Conservation (phyloP, 92 coral and sea anemone species). For the Virgularia gustaviana region DNA sequence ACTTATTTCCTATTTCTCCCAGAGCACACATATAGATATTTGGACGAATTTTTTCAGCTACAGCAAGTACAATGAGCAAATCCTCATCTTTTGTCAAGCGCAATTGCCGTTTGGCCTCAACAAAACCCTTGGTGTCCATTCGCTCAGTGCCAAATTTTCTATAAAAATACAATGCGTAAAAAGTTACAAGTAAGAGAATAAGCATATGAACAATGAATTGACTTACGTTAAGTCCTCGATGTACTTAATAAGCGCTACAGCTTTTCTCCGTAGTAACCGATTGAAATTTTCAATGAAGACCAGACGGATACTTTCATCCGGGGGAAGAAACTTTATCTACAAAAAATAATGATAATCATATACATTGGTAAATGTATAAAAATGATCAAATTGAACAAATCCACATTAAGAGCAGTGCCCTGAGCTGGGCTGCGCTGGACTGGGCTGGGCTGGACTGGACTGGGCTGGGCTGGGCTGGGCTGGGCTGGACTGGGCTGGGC, state of each 20-base stretch:
- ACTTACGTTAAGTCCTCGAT: constrained; percentile 95
- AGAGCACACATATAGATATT: constrained; percentile 74
- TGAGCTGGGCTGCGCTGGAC: not conserved
- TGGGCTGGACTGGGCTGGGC: not conserved
- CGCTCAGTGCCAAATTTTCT: constrained; percentile 57
- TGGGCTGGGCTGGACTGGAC: not conserved
- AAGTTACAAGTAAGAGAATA: too few relatives aligned
- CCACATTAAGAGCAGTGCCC: too few relatives aligned
- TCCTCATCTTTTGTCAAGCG: constrained; percentile 90
- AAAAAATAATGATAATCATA: not conserved
- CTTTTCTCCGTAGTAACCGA: constrained; percentile 80
- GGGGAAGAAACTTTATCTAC: constrained; percentile 75
- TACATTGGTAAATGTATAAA: too few relatives aligned
- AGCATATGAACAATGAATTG: not conserved
- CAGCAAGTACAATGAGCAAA: constrained; percentile 66
- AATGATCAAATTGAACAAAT: too few relatives aligned
- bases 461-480: not conserved
- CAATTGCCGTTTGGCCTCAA: constrained; percentile 78
- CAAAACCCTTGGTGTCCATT: constrained; percentile 63
- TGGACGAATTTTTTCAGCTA: constrained; percentile 91
- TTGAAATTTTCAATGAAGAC: constrained; percentile 70
- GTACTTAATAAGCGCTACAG: constrained; percentile 90
- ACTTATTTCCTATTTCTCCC: constrained; percentile 58
- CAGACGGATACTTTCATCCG: constrained; percentile 74
- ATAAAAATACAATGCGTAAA: not conserved